A percentile compares a stretch with the other conserved stretches of the same genome.
Evolutionary conservation across 2,797 vertebrate species (phyloP).

Genomic region (Semotilus atromaculatus): DNA sequence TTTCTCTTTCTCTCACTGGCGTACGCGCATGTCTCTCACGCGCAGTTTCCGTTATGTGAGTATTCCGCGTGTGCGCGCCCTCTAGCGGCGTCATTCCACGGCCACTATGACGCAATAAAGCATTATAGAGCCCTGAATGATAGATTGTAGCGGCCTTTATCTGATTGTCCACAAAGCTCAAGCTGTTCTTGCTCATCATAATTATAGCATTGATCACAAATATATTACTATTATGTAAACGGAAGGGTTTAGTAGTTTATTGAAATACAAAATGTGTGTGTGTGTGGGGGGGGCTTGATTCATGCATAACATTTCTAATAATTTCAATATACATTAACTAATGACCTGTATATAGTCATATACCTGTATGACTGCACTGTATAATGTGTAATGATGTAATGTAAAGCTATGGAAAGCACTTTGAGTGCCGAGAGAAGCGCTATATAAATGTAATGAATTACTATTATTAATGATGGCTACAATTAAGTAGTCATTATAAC

Average conservation of each 20-base stretch:
- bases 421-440: too few relatives aligned
- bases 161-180: neutral
- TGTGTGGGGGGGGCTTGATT: too few relatives aligned
- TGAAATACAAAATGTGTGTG: neutral
- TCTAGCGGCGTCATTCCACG: conserved; percentile 51
- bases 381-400: neutral
- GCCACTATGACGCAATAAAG: conserved; percentile 11
- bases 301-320: neutral
- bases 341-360: neutral
- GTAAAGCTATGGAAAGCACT: too few relatives aligned
- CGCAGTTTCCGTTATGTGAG: conserved; percentile 81
- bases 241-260: neutral
- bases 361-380: too few relatives aligned
- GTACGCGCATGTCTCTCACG: conserved; percentile 72
- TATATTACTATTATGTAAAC: neutral
- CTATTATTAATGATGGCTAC: too few relatives aligned
- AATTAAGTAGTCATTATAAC: neutral
- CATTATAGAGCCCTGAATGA: neutral
- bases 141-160: neutral
- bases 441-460: too few relatives aligned
- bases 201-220: neutral
- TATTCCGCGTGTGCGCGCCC: conserved; percentile 59
- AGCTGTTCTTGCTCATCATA: neutral
- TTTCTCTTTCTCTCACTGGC: conserved; percentile 58
- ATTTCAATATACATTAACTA: neutral